Evolutionary conservation across 2,113 vertebrate genomes (phyloP).

Genomic region (Oreochromis niloticus): DNA sequence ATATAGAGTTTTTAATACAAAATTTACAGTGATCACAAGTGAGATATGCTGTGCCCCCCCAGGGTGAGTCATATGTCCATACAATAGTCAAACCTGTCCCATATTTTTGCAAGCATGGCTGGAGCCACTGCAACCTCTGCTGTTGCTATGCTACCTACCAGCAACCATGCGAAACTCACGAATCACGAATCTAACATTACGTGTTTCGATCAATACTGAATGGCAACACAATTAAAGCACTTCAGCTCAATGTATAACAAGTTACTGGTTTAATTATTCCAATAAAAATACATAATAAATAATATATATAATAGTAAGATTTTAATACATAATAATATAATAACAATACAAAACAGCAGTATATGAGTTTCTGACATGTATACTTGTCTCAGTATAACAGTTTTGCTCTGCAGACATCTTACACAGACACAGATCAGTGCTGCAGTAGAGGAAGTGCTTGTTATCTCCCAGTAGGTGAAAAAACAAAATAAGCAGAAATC

Average conservation of each 20-base stretch:
- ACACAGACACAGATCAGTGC: neutral
- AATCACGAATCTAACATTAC: neutral
- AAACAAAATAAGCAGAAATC: slow-evolving; percentile 27
- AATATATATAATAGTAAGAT: neutral
- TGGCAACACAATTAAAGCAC: neutral
- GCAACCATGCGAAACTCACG: neutral
- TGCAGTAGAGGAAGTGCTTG: neutral
- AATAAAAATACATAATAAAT: neutral
- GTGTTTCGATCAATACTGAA: neutral
- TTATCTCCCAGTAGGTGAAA: slow-evolving; percentile 4
- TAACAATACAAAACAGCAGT: neutral
- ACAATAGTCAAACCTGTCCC: neutral
- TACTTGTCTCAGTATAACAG: neutral
- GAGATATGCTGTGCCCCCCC: neutral
- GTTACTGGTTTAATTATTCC: neutral
- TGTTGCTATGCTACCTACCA: neutral
- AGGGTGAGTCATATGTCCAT: neutral
- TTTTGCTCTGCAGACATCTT: neutral
- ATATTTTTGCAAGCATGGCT: neutral
- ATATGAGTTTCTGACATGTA: neutral
- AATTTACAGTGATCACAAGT: neutral
- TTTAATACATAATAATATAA: neutral
- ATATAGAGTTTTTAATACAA: neutral
- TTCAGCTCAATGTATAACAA: neutral
- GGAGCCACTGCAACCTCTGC: neutral